A percentile compares a stretch with the other conserved stretches of the same genome.
These are phyloP conservation scores for Lithobius niger DNA, from an alignment of 1,140 invertebrate species.

Conservation along the genomic window DNA sequence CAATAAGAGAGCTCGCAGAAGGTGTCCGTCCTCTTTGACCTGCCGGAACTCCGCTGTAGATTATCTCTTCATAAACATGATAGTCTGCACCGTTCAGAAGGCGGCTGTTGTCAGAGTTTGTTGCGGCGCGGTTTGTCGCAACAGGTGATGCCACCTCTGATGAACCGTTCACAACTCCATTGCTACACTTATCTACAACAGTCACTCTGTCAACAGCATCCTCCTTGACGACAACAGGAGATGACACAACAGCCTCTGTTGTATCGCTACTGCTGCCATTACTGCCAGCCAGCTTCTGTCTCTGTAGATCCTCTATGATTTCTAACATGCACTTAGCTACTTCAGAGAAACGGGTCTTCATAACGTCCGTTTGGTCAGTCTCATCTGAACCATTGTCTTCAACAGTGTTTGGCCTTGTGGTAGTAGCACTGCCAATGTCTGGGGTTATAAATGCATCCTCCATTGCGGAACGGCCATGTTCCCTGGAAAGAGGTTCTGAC, in stretches of 20 bases:
- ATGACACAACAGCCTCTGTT: background rate
- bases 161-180: too few species aligned
- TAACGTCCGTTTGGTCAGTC: too few species aligned
- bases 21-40: constrained; percentile 5
- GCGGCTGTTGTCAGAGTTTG: background rate
- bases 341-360: constrained; percentile 21
- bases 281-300: constrained; percentile 13
- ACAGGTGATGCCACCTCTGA: too few species aligned
- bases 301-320: constrained; percentile 28
- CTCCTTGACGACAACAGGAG: background rate
- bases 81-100: constrained; percentile 21
- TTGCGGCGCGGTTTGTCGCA: too few species aligned
- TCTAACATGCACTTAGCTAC: constrained; percentile 29
- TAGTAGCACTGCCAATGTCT: too few species aligned
- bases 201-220: background rate
- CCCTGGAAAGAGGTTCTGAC: too few species aligned
- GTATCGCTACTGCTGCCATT: constrained; percentile 5
- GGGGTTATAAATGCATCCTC: too few species aligned
- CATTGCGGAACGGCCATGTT: too few species aligned
- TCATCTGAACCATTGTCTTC: too few species aligned
- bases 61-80: constrained; percentile 29
- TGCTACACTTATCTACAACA: background rate
- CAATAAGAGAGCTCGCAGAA: constrained; percentile 8
- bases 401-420: too few species aligned
- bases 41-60: constrained; percentile 21